phyloP scores from a whole-genome alignment of 1,140 invertebrate species.

The Caligus rogercresseyi region DNA sequence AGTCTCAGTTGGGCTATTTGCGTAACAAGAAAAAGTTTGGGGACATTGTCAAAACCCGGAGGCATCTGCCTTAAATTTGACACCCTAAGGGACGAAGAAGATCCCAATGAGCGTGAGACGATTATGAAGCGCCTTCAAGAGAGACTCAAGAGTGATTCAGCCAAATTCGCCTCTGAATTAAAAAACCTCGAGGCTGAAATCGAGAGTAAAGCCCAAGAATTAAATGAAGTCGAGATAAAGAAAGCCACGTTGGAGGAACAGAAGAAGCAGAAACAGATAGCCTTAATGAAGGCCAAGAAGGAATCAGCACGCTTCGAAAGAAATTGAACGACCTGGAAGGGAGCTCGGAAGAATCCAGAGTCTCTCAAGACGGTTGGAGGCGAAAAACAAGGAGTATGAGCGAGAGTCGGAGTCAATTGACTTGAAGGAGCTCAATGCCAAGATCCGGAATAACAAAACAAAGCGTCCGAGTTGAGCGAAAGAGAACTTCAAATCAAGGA shows the following conservation, averaged over 20 bases:
- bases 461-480: background rate
- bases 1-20: background rate
- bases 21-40: background rate
- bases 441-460: background rate
- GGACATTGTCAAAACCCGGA: background rate
- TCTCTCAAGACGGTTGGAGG: background rate
- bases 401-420: background rate
- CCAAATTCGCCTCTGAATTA: background rate
- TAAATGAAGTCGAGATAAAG: background rate
- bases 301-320: background rate
- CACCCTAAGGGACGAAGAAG: background rate
- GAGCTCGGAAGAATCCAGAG: background rate
- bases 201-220: background rate
- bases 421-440: background rate
- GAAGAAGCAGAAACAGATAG: constrained; percentile 7
- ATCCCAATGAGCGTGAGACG: background rate
- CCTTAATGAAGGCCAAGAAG: background rate
- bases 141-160: background rate
- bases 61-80: background rate
- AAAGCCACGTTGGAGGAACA: background rate
- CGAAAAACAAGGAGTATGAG: background rate
- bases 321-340: background rate
- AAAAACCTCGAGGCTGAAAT: background rate
- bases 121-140: background rate
- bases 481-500: background rate